Base-by-base conservation (phyloP, 2,888 invertebrate species). In the Dasysyrphus tricinctus region DNA sequence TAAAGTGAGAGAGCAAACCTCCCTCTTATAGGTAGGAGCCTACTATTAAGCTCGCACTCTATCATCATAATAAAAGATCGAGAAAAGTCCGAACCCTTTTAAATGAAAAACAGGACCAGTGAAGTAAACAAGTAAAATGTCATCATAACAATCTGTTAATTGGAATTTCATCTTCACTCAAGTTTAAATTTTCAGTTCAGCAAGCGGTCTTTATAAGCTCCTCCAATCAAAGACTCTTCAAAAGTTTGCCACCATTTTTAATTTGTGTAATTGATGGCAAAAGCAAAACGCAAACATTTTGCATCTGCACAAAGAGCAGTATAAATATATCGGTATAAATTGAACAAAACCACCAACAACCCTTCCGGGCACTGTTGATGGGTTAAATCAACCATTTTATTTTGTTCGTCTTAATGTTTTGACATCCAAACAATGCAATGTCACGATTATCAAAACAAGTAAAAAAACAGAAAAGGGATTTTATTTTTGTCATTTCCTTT, bases 341-440 rank as follows among this genome's bases (percentile, higher is more conserved):
- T 54, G 11, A 54, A 29, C 37, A 51, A 80, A 75, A 67, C 75
- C 65, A 39, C 56, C 65, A 84, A 74, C 73, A 80, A 74, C 73
- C 85, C 85, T 81, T 85, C 56, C 61, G 49, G 59, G 51, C 14
- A 67, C 51, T 56, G 42, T 19, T 76, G 61, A 51, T 72, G 76
- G 73, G 76, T 51, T 73, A 77, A 85, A 77, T 80, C 85, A 80
- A 85, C 80, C 85, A 85, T 85, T 85, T 77, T 80, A 73, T 44
- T 77, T 19, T 63, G 32, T 51, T 47, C 57, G 54, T 56, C 49
- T 63, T 74, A 80, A 80, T 85, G 73, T 80, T 85, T 80, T 80
- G 85, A 80, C 85, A 85, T 73, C 61, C 74, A 47, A 74, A 80
- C 73, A 85, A 80, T 77, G 74, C 67, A 16, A 67, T 42, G 7